A percentile compares a stretch with the other conserved stretches of the same genome.
phyloP scores from a whole-genome alignment of 2,888 invertebrate genomes.

The Leucania comma region DNA sequence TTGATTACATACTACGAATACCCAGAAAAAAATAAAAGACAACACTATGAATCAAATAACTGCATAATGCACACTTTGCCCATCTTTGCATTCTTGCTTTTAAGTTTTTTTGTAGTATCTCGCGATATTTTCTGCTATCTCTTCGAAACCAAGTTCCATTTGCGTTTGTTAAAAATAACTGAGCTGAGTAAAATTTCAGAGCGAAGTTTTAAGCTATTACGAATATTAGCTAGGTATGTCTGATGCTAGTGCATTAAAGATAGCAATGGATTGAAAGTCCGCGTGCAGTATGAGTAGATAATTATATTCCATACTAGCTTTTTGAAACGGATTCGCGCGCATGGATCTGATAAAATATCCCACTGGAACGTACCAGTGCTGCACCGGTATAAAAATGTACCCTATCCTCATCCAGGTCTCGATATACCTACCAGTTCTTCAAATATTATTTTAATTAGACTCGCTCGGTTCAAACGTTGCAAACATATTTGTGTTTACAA shows the following conservation, averaged over 20 bases:
- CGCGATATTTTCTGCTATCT: neutral
- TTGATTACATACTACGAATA: too few species aligned
- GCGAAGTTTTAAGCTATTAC: conserved; percentile 7
- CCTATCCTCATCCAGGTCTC: neutral
- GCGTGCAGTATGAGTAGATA: neutral
- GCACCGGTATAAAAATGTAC: neutral
- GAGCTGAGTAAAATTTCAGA: neutral
- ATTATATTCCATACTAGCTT: neutral
- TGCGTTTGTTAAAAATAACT: neutral
- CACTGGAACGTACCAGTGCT: neutral
- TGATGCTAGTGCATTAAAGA: neutral
- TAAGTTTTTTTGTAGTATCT: too few species aligned
- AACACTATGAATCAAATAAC: too few species aligned
- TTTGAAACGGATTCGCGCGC: too few species aligned
- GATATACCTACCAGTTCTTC: too few species aligned
- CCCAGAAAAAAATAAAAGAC: too few species aligned
- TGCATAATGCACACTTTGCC: too few species aligned
- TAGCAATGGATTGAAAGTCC: neutral
- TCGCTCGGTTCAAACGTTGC: too few species aligned
- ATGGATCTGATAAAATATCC: neutral
- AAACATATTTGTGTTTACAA: too few species aligned
- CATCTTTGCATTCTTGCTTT: too few species aligned
- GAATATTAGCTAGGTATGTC: conserved; percentile 25
- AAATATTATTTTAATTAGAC: too few species aligned
- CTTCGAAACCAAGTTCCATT: neutral